Percentiles rank a stretch among this genome's conserved stretches.
Evolutionary conservation across 1,140 invertebrate species (phyloP).

Genomic region (Neodiprion virginianus): DNA sequence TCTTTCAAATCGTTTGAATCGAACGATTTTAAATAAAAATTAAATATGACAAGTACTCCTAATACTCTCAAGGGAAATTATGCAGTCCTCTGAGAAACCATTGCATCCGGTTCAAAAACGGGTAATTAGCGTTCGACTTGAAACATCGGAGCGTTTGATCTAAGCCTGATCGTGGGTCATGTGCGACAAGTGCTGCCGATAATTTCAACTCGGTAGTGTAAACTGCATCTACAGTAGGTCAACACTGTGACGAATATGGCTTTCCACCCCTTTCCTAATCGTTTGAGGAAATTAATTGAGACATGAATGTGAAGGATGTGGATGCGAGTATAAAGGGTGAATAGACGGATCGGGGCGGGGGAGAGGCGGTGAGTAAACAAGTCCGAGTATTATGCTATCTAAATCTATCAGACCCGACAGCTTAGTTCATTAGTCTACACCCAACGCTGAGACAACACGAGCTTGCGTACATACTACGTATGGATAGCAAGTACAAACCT

Average conservation of each 20-base stretch:
- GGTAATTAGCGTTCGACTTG: not conserved
- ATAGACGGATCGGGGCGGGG: not conserved
- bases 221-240: not conserved
- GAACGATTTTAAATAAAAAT: no score
- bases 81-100: not conserved
- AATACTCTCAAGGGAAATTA: no score
- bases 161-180: not conserved
- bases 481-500: not conserved
- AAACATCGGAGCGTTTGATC: not conserved
- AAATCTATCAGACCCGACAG: slow-evolving; percentile 1
- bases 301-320: not conserved
- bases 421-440: not conserved
- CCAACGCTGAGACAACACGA: not conserved
- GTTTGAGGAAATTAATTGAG: not conserved
- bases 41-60: no score
- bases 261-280: not conserved
- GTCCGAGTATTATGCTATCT: not conserved
- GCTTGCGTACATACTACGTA: no score
- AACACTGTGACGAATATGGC: not conserved
- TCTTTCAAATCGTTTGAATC: no score
- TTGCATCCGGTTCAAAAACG: not conserved
- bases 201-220: not conserved
- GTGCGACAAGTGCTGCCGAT: not conserved
- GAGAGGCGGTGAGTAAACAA: not conserved
- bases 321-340: not conserved